phyloP scores from a whole-genome alignment of 2,113 vertebrate genomes.

The Pseudorhombus dupliciocellatus region DNA sequence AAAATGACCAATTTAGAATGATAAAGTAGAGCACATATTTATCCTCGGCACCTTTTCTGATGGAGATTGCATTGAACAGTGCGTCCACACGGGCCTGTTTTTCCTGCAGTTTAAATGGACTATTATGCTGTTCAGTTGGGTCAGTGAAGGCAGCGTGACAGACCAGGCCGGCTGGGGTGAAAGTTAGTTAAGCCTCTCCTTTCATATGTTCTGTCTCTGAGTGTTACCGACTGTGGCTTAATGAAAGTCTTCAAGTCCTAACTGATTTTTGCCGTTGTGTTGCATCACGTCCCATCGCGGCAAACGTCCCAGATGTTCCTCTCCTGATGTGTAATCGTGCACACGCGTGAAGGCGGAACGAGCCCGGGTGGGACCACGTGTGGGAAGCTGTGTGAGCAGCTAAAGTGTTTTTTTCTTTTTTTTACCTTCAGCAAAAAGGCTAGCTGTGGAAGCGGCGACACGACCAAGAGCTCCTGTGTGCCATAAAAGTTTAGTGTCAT shows the following conservation, averaged over 20 bases:
- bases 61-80: slow-evolving; percentile 15
- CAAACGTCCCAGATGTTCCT: background rate
- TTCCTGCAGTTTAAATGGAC: slow-evolving; percentile 19
- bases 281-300: background rate
- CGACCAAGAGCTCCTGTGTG: background rate
- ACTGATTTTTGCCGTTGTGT: background rate
- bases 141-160: slow-evolving; percentile 7
- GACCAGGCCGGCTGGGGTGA: slow-evolving; percentile 1
- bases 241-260: too few species aligned
- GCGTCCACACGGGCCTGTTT: background rate
- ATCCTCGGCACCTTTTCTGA: slow-evolving; percentile 14
- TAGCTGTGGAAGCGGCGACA: background rate
- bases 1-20: slow-evolving; percentile 42
- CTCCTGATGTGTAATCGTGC: background rate
- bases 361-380: too few species aligned
- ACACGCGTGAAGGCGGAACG: background rate
- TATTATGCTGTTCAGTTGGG: too few species aligned
- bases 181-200: slow-evolving; percentile 30
- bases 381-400: background rate
- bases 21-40: slow-evolving; percentile 16
- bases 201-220: background rate
- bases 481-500: background rate
- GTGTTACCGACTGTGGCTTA: slow-evolving; percentile 25
- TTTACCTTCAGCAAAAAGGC: background rate
- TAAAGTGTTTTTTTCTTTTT: background rate